Percentiles rank a stretch among this genome's conserved stretches.
Evolutionary conservation across 2,888 invertebrate genomes (phyloP).

Genomic region (Nemurella pictetii): DNA sequence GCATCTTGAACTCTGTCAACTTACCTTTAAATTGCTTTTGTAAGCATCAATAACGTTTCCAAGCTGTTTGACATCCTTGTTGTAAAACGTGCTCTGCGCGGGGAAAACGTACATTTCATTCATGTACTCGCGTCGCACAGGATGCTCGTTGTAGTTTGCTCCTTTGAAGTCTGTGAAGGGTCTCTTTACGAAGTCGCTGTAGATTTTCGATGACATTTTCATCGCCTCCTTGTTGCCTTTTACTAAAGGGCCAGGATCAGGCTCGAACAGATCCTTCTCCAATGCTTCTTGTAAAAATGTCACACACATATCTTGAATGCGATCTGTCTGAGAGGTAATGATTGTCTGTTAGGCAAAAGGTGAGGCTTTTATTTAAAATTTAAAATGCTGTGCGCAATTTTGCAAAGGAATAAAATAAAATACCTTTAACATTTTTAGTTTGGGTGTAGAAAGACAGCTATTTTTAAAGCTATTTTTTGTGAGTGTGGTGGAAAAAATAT

Average conservation of each 20-base stretch:
- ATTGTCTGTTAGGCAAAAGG: background rate
- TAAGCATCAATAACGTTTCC: background rate
- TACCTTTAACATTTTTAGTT: too few species aligned
- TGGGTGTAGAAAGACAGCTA: too few species aligned
- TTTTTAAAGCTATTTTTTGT: too few species aligned
- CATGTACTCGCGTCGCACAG: conserved; percentile 57
- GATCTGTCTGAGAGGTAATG: conserved; percentile 47
- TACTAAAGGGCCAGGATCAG: background rate
- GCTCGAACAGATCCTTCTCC: conserved; percentile 46
- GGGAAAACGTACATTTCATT: conserved; percentile 67
- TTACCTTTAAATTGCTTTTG: background rate
- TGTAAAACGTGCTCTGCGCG: conserved; percentile 65
- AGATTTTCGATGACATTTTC: conserved; percentile 51
- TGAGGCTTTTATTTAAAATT: too few species aligned
- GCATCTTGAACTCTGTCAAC: too few species aligned
- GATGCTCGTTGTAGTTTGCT: conserved; percentile 58
- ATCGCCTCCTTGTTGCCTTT: conserved; percentile 51
- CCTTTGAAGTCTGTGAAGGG: conserved; percentile 55
- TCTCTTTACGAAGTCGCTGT: conserved; percentile 49
- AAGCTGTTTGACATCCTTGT: conserved; percentile 63
- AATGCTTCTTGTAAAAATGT: conserved; percentile 45
- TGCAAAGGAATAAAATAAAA: too few species aligned
- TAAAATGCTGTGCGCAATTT: too few species aligned
- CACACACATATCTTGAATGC: conserved; percentile 46
- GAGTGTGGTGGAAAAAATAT: too few species aligned